A percentile compares a stretch with the other conserved stretches of the same genome.
These are phyloP conservation scores for Dreissena polymorpha DNA, from an alignment of 1,140 invertebrate species.

Conservation along the genomic window DNA sequence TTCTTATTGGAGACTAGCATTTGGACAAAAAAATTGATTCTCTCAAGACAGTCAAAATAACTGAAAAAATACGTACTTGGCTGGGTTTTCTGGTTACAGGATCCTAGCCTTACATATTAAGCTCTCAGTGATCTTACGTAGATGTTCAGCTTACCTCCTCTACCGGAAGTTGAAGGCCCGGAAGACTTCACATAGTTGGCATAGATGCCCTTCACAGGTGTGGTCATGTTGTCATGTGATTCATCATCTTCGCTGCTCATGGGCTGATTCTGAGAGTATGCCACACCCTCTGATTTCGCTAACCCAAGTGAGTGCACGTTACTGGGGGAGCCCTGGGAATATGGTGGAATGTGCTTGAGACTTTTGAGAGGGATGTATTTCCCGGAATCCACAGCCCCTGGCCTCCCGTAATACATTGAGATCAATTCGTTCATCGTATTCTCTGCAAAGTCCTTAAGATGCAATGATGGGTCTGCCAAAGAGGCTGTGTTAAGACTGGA, in stretches of 20 bases:
- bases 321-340: background rate
- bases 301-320: conserved; percentile 1
- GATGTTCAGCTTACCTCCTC: too few relatives aligned
- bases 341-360: conserved; percentile 56
- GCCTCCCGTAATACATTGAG: conserved; percentile 82
- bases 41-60: too few relatives aligned
- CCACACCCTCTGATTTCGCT: conserved; percentile 11
- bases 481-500: background rate
- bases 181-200: conserved; percentile 58
- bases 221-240: conserved; percentile 4
- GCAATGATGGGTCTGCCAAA: conserved; percentile 74
- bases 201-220: conserved; percentile 57
- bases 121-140: too few relatives aligned
- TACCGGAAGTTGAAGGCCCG: background rate
- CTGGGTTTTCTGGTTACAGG: too few relatives aligned
- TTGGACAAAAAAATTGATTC: too few relatives aligned
- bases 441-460: conserved; percentile 86
- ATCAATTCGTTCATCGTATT: conserved; percentile 88
- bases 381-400: conserved; percentile 15
- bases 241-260: conserved; percentile 41
- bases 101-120: too few relatives aligned
- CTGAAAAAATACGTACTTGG: too few relatives aligned
- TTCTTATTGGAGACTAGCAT: too few relatives aligned
- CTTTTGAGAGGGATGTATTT: conserved; percentile 59
- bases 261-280: conserved; percentile 18